Conservation (phyloP, 2,888 invertebrate species). For the Andricus curvator region DNA sequence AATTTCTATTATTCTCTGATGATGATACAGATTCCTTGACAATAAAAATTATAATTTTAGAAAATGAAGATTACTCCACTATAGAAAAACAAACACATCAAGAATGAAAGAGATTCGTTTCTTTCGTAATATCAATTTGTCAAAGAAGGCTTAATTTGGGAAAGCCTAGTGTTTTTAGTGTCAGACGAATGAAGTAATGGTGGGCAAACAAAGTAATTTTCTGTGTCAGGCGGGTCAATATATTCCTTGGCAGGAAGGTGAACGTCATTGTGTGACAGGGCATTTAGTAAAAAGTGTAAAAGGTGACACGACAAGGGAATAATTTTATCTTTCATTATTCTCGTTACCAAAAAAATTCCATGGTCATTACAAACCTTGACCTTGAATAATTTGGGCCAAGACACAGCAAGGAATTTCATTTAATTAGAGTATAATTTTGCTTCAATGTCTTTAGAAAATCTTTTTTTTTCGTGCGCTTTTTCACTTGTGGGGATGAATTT, state of each 20-base stretch:
- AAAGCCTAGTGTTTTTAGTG: background rate
- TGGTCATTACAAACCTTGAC: background rate
- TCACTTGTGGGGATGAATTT: too few species aligned
- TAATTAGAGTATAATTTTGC: background rate
- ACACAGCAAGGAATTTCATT: background rate
- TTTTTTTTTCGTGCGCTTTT: too few species aligned
- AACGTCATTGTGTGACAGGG: conserved; percentile 2
- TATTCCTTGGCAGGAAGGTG: conserved; percentile 9
- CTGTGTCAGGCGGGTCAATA: conserved; percentile 44
- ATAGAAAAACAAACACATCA: background rate
- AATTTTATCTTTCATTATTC: background rate
- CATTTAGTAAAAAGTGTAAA: conserved; percentile 3
- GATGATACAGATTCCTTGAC: too few species aligned
- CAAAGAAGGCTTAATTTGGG: background rate
- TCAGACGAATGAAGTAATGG: conserved; percentile 12
- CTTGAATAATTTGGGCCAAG: conserved; percentile 9
- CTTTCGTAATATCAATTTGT: background rate
- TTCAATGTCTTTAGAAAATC: too few species aligned
- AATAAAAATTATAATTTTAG: too few species aligned
- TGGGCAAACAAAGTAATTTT: conserved; percentile 51
- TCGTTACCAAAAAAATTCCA: background rate
- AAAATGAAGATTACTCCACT: too few species aligned
- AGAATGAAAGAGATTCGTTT: background rate
- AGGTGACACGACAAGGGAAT: background rate
- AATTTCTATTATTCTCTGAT: too few species aligned